Percentiles rank a stretch among this genome's conserved stretches.
These are phyloP conservation scores for Stegodyphus mimosarum DNA, from an alignment of 1,140 invertebrate genomes.

Conservation along the genomic window DNA sequence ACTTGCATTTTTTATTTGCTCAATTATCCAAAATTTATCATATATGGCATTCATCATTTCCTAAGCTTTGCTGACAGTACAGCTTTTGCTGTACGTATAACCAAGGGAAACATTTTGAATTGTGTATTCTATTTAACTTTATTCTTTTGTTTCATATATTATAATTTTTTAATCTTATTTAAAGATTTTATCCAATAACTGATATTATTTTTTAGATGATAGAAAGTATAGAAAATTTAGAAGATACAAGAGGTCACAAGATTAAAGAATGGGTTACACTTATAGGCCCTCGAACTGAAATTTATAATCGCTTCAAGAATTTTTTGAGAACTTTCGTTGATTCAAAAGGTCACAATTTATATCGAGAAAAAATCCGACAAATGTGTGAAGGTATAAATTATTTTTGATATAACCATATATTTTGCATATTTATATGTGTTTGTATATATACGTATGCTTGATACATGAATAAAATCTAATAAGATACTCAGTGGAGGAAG, in stretches of 20 bases:
- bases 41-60: no score
- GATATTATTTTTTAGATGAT: constrained; percentile 75
- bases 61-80: no score
- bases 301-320: constrained; percentile 95
- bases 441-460: no score
- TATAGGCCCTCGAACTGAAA: constrained; percentile 95
- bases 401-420: not conserved
- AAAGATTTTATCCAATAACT: constrained; percentile 4
- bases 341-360: constrained; percentile 87
- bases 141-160: not conserved
- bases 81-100: no score
- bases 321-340: constrained; percentile 92
- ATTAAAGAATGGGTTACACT: constrained; percentile 96
- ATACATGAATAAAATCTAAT: no score
- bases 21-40: no score
- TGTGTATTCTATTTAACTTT: not conserved
- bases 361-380: constrained; percentile 90
- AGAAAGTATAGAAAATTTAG: constrained; percentile 97
- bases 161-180: constrained; percentile 15
- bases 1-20: no score
- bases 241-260: constrained; percentile 82
- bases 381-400: constrained; percentile 85
- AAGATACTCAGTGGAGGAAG: no score
- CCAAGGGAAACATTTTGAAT: no score
- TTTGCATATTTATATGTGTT: not conserved